These are phyloP conservation scores for Novumbra hubbsi DNA, from an alignment of 2,797 vertebrate genomes.

Conservation along the genomic window DNA sequence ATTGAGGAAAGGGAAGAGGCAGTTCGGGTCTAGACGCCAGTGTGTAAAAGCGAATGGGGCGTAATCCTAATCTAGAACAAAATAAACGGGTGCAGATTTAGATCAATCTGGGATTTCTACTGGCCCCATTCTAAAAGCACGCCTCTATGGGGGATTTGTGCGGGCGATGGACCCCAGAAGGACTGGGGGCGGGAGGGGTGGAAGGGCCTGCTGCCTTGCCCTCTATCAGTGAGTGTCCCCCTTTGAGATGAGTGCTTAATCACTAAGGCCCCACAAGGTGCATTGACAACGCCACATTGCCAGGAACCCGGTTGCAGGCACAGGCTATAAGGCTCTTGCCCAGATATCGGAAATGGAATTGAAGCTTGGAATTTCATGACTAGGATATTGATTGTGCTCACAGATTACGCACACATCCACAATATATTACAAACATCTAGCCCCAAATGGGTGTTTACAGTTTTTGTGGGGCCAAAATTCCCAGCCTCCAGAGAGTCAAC, in stretches of 20 bases:
- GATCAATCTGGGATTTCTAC: constrained; percentile 77
- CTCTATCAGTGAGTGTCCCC: constrained; percentile 51
- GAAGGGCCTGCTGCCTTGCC: constrained; percentile 55
- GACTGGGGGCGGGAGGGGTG: constrained; percentile 38
- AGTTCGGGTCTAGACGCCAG: constrained; percentile 39
- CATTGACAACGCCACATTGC: constrained; percentile 54
- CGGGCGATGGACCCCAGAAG: constrained; percentile 70
- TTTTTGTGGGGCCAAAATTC: constrained; percentile 31
- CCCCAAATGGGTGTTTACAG: constrained; percentile 50
- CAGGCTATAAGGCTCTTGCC: constrained; percentile 33
- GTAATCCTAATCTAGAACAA: constrained; percentile 69
- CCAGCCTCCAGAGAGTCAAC: constrained; percentile 13
- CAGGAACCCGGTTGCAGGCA: constrained; percentile 40
- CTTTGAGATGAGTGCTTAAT: constrained; percentile 73
- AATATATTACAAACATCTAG: too few relatives aligned
- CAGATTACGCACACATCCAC: too few relatives aligned
- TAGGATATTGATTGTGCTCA: too few relatives aligned
- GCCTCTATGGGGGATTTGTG: constrained; percentile 51
- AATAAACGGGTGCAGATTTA: constrained; percentile 74
- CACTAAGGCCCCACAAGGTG: constrained; percentile 66
- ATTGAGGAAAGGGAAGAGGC: constrained; percentile 53
- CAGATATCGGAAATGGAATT: constrained; percentile 72
- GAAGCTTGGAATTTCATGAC: constrained; percentile 34
- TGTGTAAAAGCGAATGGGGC: constrained; percentile 54
- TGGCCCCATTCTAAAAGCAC: constrained; percentile 57